Percentiles rank a stretch among this genome's conserved stretches.
These are phyloP conservation scores for Tetragonula carbonaria DNA, from an alignment of 2,888 invertebrate genomes.

Conservation along the genomic window DNA sequence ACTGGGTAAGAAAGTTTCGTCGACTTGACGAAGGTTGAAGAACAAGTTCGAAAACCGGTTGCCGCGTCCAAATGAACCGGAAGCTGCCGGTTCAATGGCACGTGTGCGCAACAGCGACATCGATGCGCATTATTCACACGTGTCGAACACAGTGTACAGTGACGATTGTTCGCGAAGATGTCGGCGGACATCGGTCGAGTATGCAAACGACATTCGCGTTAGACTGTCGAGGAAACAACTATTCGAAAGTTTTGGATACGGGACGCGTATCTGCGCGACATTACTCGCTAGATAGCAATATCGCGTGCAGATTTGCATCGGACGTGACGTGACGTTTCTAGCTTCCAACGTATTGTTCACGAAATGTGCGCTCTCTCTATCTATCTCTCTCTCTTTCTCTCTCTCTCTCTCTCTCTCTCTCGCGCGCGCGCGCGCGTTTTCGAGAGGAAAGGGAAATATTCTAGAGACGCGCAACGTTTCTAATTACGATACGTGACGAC, in stretches of 20 bases:
- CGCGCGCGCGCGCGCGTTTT: neutral
- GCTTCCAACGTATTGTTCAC: neutral
- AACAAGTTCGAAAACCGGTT: neutral
- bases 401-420: too few species aligned
- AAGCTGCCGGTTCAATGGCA: neutral
- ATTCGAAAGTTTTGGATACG: conserved; percentile 41
- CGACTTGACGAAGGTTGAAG: neutral
- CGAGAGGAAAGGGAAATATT: neutral
- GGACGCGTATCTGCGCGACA: conserved; percentile 35
- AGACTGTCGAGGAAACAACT: conserved; percentile 30
- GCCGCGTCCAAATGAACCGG: neutral
- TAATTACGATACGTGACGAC: conserved; percentile 12
- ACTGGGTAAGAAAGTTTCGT: neutral
- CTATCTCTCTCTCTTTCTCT: too few species aligned
- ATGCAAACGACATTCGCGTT: conserved; percentile 54
- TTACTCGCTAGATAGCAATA: conserved; percentile 51
- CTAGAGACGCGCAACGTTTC: conserved; percentile 13
- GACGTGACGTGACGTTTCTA: conserved; percentile 31
- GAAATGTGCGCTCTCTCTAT: too few species aligned
- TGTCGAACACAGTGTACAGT: conserved; percentile 21
- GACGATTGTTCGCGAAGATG: conserved; percentile 36
- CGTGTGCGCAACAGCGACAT: neutral
- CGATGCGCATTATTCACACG: conserved; percentile 9
- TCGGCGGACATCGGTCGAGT: conserved; percentile 35
- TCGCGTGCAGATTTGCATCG: conserved; percentile 51